Conservation (phyloP, 2,797 vertebrate genomes). For the Gymnothorax reevesii region DNA sequence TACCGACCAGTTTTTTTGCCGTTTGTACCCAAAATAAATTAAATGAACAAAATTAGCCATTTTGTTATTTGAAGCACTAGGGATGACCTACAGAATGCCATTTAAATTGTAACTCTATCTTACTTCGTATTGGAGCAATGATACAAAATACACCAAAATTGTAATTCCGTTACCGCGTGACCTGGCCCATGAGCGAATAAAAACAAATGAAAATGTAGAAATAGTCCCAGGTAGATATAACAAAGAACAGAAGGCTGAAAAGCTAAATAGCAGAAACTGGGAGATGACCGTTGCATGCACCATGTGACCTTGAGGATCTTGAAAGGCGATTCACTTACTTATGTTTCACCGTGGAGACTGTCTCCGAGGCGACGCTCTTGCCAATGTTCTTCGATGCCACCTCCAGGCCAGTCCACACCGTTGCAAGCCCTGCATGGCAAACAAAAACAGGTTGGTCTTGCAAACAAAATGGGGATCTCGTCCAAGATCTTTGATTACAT, state of each 20-base stretch:
- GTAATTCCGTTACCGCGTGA: no score
- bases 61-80: no score
- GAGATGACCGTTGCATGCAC: neutral
- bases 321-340: constrained; percentile 79
- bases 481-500: neutral
- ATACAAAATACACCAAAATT: no score
- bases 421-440: constrained; percentile 78
- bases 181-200: neutral
- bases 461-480: neutral
- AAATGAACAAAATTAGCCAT: no score
- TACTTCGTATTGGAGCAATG: no score
- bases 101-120: no score
- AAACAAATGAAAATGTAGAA: neutral
- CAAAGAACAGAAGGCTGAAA: neutral
- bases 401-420: constrained; percentile 91
- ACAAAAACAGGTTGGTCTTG: neutral
- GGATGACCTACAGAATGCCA: no score
- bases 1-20: no score
- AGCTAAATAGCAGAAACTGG: neutral
- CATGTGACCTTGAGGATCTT: neutral
- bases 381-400: constrained; percentile 85
- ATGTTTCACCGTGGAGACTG: constrained; percentile 86
- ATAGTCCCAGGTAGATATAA: neutral
- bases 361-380: constrained; percentile 86
- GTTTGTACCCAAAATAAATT: no score